Base-by-base conservation (phyloP, 2,797 vertebrate genomes). In the Muraenolepis orangiensis region DNA sequence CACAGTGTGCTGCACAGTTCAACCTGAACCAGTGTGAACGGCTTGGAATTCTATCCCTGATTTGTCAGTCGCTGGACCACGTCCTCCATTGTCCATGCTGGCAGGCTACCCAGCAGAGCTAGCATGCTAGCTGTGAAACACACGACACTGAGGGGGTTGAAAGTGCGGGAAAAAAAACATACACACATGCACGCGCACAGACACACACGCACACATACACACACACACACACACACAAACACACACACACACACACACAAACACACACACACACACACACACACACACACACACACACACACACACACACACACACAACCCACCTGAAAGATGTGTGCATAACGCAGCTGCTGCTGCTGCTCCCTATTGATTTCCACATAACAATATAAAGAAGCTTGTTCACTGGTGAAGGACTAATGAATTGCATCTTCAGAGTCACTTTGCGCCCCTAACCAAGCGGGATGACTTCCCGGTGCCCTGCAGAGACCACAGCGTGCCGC, bases 311-410 rank as follows among this genome's bases (percentile, higher is more conserved):
- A 67, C 30, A 67, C 66, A 67, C 66, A 67, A 6, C 6, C 51
- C 51, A 57, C 51, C 20, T 28, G 64, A 13, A 66, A 26, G 61
- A 23, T 26, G 83, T 83, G 72, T 84, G 79, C 7, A 46, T 18
- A 64, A 88, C 92, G 92, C 91, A 92, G 84, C 84, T 76, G 76
- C 78, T 93, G 91, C 92, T 93, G 91, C 89, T 92, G 87, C 88
- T 90, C 92, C 91, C 83, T 90, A 95, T 93, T 91, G 94, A 94
- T 94, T 93, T 93, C 92, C 89, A n/a, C 91, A 93, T 93, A 94
- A 93, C 90, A 93, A 92, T 93, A 94, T 93, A 91, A 94, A 92
- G 16, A 89, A 94, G 91, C 88, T 86, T 92, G 91, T 88, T 93
- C 87, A 91, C 89, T 85, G 84, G 83, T 85, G 83, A 86, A 85